Conservation (phyloP, 2,797 vertebrate genomes). For the Brachyrhaphis roseni region DNA sequence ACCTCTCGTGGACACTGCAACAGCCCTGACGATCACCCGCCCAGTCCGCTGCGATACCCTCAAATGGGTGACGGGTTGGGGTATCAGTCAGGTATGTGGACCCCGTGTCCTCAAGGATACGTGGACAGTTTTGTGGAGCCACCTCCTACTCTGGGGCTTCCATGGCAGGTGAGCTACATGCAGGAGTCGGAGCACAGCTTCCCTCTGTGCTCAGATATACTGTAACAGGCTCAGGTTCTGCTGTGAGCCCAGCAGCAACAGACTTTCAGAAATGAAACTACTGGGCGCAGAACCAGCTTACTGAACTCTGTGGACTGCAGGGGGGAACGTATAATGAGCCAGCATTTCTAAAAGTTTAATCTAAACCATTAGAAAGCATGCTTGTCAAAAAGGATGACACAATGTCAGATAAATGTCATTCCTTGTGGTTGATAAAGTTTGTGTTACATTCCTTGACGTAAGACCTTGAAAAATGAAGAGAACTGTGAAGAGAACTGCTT, state of each 20-base stretch:
- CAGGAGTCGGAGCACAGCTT: conserved; percentile 80
- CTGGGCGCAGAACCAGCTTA: conserved; percentile 6
- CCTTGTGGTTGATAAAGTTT: background rate
- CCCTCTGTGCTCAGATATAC: conserved; percentile 67
- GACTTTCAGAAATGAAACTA: conserved; percentile 40
- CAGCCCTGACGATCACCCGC: conserved; percentile 60
- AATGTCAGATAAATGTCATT: background rate
- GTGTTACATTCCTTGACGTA: conserved; percentile 9
- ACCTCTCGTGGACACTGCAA: conserved; percentile 67
- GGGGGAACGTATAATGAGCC: conserved; percentile 18
- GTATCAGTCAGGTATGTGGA: conserved; percentile 69
- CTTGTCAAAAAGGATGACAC: background rate
- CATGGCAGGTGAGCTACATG: conserved; percentile 85
- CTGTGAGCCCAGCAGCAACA: conserved; percentile 26
- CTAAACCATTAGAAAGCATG: background rate
- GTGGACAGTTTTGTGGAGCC: conserved; percentile 71
- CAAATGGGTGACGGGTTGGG: conserved; percentile 63
- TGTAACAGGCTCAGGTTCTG: conserved; percentile 31
- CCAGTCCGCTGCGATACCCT: conserved; percentile 71
- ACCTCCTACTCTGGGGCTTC: conserved; percentile 56
- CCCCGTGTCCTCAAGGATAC: conserved; percentile 77
- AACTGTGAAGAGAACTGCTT: background rate
- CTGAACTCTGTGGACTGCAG: conserved; percentile 28
- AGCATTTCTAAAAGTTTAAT: conserved; percentile 31
- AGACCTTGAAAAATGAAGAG: conserved; percentile 7